phyloP scores from a whole-genome alignment of 2,797 vertebrate species.

The Vultur gryphus region DNA sequence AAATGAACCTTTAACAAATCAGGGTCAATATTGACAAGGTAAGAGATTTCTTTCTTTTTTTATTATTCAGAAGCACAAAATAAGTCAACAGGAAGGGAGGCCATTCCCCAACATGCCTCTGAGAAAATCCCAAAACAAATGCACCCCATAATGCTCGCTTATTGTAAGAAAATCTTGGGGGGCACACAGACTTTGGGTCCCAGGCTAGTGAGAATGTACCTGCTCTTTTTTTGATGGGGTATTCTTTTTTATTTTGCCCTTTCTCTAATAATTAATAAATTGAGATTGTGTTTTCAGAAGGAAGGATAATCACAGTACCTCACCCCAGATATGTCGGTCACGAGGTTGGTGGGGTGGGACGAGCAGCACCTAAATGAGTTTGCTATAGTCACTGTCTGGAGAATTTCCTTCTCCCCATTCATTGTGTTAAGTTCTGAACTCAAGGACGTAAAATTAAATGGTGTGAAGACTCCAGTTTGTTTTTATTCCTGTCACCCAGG shows the following conservation, averaged over 20 bases:
- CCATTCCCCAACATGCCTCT: not conserved
- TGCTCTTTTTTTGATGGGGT: not conserved
- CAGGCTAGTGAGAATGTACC: not conserved
- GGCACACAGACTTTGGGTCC: not conserved
- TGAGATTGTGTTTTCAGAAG: not conserved
- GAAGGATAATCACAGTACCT: not conserved
- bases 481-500: not conserved
- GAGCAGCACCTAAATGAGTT: not conserved
- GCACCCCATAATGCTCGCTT: not conserved
- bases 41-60: not conserved
- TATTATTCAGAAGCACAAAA: not conserved
- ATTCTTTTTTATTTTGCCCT: not conserved
- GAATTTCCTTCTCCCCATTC: not conserved
- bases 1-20: not conserved
- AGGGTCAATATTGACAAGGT: not conserved
- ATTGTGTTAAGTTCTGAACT: not conserved
- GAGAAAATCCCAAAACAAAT: not conserved
- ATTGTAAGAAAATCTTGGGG: not conserved
- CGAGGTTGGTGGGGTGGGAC: not conserved
- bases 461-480: not conserved
- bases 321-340: fast-evolving
- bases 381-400: not conserved
- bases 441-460: not conserved
- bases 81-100: not conserved
- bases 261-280: not conserved